These are phyloP conservation scores for Sinocyclocheilus rhinocerous DNA, from an alignment of 2,113 vertebrate genomes.

Conservation along the genomic window DNA sequence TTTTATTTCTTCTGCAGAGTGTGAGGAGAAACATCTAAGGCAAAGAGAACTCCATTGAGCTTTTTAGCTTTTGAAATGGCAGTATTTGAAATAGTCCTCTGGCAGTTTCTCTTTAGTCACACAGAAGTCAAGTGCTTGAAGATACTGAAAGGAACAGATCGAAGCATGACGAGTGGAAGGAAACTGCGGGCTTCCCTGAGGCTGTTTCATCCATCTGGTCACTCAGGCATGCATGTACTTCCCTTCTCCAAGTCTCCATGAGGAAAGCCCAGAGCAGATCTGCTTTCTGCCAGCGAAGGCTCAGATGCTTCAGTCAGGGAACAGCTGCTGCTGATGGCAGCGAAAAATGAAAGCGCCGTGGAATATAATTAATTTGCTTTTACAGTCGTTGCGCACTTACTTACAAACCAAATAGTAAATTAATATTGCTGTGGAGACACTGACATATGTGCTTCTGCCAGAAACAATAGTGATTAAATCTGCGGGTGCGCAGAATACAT, in stretches of 20 bases:
- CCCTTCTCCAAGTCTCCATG: conserved; percentile 4
- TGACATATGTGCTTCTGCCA: not conserved
- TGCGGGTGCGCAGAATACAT: not conserved
- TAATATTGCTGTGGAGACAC: not conserved
- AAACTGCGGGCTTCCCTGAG: not conserved
- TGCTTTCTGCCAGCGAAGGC: conserved; percentile 8
- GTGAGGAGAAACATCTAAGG: not conserved
- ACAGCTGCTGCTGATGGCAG: conserved; percentile 38
- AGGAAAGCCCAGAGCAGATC: conserved; percentile 9
- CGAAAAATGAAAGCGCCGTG: not conserved
- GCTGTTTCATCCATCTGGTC: conserved; percentile 18
- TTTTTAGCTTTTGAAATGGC: not conserved
- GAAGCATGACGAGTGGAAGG: not conserved
- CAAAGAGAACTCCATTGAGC: not conserved
- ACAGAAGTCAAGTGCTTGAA: not conserved
- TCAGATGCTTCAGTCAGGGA: conserved; percentile 17
- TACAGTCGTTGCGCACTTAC: too few relatives aligned
- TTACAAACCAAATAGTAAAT: not conserved
- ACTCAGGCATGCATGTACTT: not conserved
- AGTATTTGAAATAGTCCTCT: not conserved
- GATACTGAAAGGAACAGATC: not conserved
- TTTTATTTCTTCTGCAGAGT: not conserved
- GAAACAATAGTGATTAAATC: not conserved
- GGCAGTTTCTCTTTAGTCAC: not conserved
- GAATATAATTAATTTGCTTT: not conserved